Base-by-base conservation (phyloP, 2,888 invertebrate species). In the Phrixothrix hirtus region DNA sequence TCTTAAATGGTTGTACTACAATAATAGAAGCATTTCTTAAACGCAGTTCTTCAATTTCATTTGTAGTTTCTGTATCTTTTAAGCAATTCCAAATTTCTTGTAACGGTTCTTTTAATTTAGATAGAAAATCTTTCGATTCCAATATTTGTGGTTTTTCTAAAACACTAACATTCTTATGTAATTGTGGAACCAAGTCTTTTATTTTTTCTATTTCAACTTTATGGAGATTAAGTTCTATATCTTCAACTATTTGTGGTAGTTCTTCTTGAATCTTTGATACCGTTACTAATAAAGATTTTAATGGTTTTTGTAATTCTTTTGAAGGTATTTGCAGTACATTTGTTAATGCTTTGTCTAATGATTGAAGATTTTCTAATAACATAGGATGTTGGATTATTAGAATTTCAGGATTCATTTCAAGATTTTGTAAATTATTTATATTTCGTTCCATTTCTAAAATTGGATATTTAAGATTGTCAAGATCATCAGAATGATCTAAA, bases 221-320 rank as follows among this genome's bases (percentile, higher is more conserved):
- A 21, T 7, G 21, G 3, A 5, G 21, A 21, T 21, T n/a, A n/a
- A n/a, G n/a, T n/a, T n/a, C n/a, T n/a, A n/a, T n/a, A n/a, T n/a
- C 21, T 5, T 21, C 21, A 21, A 21, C 7, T 5, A 21, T 21
- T 5, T 3, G 3, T 21, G 3, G 21, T 38, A 38, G 13, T 10
- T 43, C 15, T 25, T 43, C 13, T 25, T 34, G 11, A 26, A 25
- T 34, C 6, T 9, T 9, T n/a, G 43, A 34, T 13, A 43, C 34
- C 1, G 25, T 21, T 21, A 17, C 43, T 5, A 7, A 15, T 34
- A 43, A 13, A 15, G 26, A 12, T 6, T 43, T 43, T 15, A 43
- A 2, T 5, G 43, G 43, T 42, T 30, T n/a, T n/a, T n/a, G n/a
- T n/a, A n/a, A n/a, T n/a, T n/a, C n/a, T n/a, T n/a, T n/a, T n/a